Evolutionary conservation across 2,113 vertebrate genomes (phyloP), one percentile per base, ranked within the genome.

Genomic region (Colinus virginianus): DNA sequence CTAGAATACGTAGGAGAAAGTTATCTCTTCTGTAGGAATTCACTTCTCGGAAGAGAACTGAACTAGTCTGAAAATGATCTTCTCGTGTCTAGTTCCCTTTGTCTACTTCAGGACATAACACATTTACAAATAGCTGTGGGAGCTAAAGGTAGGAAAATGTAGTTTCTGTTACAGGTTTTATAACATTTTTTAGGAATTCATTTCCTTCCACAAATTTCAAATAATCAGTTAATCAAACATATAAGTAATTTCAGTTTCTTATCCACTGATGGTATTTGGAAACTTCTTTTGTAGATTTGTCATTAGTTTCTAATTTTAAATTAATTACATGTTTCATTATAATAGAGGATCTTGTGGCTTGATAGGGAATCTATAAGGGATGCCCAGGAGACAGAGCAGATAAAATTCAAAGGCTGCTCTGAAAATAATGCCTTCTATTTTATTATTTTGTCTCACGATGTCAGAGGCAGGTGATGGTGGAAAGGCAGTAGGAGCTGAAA

Each of bases 271-370:
- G 96, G 96, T 97, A 97, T 96, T 95, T 97, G 95, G 95, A 97
- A 97, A 92, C 87, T 93, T 95, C 88, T 96, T 95, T 95, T 96
- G 97, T 96, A 96, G 97, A 97, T 97, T 97, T 96, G 94, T 97
- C 91, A 97, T 97, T 98, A 97, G 96, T 80, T 97, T 94, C 81
- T 97, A 97, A 97, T 97, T 98, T 96, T 96, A 97, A 93, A 93
- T 89, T 96, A 98, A 97, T 97, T 97, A 96, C 76, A 78, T 77
- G 94, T 74, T 95, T 97, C 62, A 74, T 96, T 97, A 93, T 94
- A 93, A 91, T 84, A 80, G 55, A 97, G 53, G 69, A 95, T 90
- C 78, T 97, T 95, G 69, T 72, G 86, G 20, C n/a, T 90, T 96
- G 95, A 96, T 19, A 34, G 56, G 89, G 89, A 96, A 96, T 96